Percentiles rank a stretch among this genome's conserved stretches.
These are phyloP conservation scores for Philhelius pedissequus DNA, from an alignment of 2,888 invertebrate genomes.

Conservation along the genomic window DNA sequence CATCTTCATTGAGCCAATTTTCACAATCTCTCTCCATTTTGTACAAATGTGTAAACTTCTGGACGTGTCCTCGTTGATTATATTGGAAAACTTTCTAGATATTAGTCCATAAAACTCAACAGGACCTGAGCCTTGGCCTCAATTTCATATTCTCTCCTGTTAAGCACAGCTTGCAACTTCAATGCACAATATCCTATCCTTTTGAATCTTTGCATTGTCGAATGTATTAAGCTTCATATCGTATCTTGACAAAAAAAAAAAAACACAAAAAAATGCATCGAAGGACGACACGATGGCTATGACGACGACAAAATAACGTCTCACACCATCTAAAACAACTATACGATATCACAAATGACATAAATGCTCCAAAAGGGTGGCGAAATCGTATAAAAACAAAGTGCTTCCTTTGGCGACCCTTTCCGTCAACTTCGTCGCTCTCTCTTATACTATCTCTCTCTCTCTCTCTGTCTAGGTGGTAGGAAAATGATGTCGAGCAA, in stretches of 20 bases:
- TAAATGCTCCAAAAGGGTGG: slow-evolving; percentile 38
- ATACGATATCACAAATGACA: slow-evolving; percentile 52
- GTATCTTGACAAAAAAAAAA: background rate
- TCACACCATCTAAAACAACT: slow-evolving; percentile 13
- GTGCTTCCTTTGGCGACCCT: slow-evolving; percentile 53
- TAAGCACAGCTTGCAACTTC: slow-evolving; percentile 43
- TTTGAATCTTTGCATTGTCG: background rate
- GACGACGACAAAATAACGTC: background rate
- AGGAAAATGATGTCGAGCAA: slow-evolving; percentile 43
- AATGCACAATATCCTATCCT: slow-evolving; percentile 29
- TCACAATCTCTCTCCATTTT: slow-evolving; percentile 57
- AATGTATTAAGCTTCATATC: slow-evolving; percentile 48
- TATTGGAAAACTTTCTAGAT: slow-evolving; percentile 63
- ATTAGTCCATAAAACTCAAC: slow-evolving; percentile 60
- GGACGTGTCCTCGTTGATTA: slow-evolving; percentile 59
- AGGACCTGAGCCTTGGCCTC: slow-evolving; percentile 35
- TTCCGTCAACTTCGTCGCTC: slow-evolving; percentile 11
- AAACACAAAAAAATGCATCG: slow-evolving; percentile 39
- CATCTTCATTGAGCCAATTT: slow-evolving; percentile 53
- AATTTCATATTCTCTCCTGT: background rate
- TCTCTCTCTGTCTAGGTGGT: slow-evolving; percentile 2
- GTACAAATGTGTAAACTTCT: slow-evolving; percentile 60
- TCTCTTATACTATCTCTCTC: background rate
- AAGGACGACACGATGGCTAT: background rate
- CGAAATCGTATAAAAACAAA: slow-evolving; percentile 59